Base-by-base conservation (phyloP, 2,113 vertebrate species). In the Chlamydotis undulata region DNA sequence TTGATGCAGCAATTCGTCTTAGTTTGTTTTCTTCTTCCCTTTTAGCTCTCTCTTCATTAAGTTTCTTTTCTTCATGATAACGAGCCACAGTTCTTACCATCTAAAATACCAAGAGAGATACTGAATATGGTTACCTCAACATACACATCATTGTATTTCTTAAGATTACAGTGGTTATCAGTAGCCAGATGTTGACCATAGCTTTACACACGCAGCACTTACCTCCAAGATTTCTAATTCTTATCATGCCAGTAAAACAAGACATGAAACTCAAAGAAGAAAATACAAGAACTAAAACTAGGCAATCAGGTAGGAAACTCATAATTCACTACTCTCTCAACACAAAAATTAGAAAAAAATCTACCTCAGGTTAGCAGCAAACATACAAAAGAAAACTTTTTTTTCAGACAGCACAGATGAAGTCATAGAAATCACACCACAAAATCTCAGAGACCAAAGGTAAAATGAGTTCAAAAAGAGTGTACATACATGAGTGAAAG, bases 11-110 rank as follows among this genome's bases (percentile, higher is more conserved):
- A 67, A 99, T 99, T 76, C 98, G 97, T 64, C 99, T 98, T 33
- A 99, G 97, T 85, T 98, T 98, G 95, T 98, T 97, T 91, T 99
- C 98, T 55, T 98, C 98, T 94, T 99, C 98, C 80, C 96, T 98
- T 97, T 98, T 98, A 64, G 97, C 97, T 91, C 98, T 89, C 61
- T 99, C 98, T 94, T 98, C 97, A 33, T 97, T 98, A 82, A 98
- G 98, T 90, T 98, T 99, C 97, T 98, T 98, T 81, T 99, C 99
- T 78, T 98, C 98, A 80, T 98, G 98, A 86, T 99, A 98, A 94
- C 99, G 99, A 55, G 98, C 98, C 97, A 98, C 99, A 22, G 99
- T 99, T 80, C 99, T 98, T 64, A 99, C 98, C 97, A 99, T 98
- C 99, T 99, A 95, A 88, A 86, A 87, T 13, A 88, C 17, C 83